Evolutionary conservation across 1,140 invertebrate genomes (phyloP).

Genomic region (Argopecten irradians): DNA sequence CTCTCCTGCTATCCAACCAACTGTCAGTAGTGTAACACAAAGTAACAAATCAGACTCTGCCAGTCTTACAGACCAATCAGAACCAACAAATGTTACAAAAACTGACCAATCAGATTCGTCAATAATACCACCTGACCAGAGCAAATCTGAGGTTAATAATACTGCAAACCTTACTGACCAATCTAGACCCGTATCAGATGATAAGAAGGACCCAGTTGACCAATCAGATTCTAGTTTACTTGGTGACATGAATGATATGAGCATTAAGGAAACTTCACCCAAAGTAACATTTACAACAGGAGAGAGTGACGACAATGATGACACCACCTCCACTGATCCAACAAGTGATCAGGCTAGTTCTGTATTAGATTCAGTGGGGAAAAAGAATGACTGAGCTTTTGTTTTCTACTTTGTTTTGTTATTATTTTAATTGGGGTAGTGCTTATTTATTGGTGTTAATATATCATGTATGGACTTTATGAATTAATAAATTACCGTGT

Average conservation of each 20-base stretch:
- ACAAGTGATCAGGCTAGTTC: not conserved
- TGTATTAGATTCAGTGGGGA: not conserved
- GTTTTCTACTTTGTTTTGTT: too few species aligned
- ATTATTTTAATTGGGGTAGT: not conserved
- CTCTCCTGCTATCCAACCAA: not conserved
- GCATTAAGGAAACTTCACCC: not conserved
- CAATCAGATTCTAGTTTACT: not conserved
- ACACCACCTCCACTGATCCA: not conserved
- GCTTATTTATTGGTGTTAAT: not conserved
- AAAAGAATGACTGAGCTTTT: not conserved
- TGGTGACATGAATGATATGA: not conserved
- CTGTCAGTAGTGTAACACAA: not conserved
- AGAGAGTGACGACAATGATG: not conserved
- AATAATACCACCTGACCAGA: not conserved
- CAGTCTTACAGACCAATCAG: not conserved
- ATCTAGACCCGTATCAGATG: not conserved
- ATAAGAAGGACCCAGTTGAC: not conserved
- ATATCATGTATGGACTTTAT: not conserved
- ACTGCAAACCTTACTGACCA: not conserved
- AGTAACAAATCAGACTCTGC: not conserved
- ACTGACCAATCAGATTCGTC: not conserved
- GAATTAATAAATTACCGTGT: too few species aligned
- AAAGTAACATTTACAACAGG: not conserved
- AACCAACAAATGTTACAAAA: not conserved
- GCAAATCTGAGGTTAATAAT: not conserved